Evolutionary conservation across 2,888 invertebrate species (phyloP), one percentile per base, ranked within the genome.

Genomic region (Meliscaeva auricollis): DNA sequence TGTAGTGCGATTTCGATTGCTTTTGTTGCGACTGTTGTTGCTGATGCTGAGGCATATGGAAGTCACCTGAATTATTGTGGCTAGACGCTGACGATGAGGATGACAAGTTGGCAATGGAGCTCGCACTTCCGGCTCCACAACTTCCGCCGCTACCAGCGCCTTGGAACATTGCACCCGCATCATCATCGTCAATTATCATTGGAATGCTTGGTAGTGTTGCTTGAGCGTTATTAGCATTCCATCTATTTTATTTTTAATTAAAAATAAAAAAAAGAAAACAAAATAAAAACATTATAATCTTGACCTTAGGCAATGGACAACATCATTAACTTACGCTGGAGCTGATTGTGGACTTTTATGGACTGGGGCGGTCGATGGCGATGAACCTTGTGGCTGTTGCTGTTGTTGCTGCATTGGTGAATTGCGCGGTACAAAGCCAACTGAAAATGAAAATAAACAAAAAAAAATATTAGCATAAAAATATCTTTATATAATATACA

Each of bases 201-300:
- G 96, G 96, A 87, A 95, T 93, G 88, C 95, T 96, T 87, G 96
- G 96, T 87, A 95, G 93, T 8, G 95, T 95, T 87, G 95, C 95
- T 91, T 94, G 95, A 58, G 94, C 93, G 88, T 94, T 94, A 87
- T 94, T 94, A 73, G 93, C 93, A 88, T 94, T 94, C 93, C 95
- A 95, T 84, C 95, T 95, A 35, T n/a, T 26, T 26, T 26, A 26
- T 32, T 54, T n/a, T n/a, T n/a, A n/a, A n/a, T n/a, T n/a, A n/a
- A n/a, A n/a, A n/a, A n/a, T n/a, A n/a, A n/a, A n/a, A n/a, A 89
- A 56, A 26, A 32, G 41, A 72, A 79, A 20, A 48, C 7, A 72
- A 30, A 48, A 20, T 8, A 44, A 13, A 50, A 20, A 56, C 50
- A 66, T 17, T 30, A 20, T 6, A 30, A 76, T 13, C 3, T 64